phyloP scores from a whole-genome alignment of 2,888 invertebrate genomes.

The Harpalus rufipes region DNA sequence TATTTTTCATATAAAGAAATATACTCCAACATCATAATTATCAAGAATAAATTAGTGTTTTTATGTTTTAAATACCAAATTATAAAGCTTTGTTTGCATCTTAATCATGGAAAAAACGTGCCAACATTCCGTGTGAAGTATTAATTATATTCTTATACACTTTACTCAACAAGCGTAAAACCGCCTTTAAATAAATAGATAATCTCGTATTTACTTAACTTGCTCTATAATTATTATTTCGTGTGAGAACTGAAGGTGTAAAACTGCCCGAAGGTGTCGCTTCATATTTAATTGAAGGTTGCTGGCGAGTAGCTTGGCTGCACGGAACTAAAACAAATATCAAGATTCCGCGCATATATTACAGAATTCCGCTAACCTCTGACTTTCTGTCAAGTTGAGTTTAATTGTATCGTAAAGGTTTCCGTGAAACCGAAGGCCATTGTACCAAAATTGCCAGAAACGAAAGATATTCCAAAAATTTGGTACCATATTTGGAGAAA shows the following conservation, averaged over 20 bases:
- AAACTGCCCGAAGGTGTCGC: conserved; percentile 51
- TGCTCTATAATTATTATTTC: conserved; percentile 38
- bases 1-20: too few species aligned
- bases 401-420: conserved; percentile 44
- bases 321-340: conserved; percentile 46
- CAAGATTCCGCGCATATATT: conserved; percentile 43
- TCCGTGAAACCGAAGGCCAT: neutral
- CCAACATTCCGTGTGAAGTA: conserved; percentile 3
- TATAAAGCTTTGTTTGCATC: conserved; percentile 15
- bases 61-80: neutral
- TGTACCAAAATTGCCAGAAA: conserved; percentile 18
- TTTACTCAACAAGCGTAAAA: conserved; percentile 41
- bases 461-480: conserved; percentile 25
- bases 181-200: conserved; percentile 37
- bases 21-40: neutral
- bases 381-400: conserved; percentile 20
- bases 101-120: conserved; percentile 35
- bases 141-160: conserved; percentile 29
- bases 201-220: conserved; percentile 44
- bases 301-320: conserved; percentile 19
- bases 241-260: conserved; percentile 52
- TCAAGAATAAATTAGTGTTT: neutral
- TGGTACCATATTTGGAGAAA: conserved; percentile 42
- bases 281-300: conserved; percentile 57
- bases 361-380: conserved; percentile 30